Base-by-base conservation (phyloP, 2,113 vertebrate genomes). In the Gavialis gangeticus region DNA sequence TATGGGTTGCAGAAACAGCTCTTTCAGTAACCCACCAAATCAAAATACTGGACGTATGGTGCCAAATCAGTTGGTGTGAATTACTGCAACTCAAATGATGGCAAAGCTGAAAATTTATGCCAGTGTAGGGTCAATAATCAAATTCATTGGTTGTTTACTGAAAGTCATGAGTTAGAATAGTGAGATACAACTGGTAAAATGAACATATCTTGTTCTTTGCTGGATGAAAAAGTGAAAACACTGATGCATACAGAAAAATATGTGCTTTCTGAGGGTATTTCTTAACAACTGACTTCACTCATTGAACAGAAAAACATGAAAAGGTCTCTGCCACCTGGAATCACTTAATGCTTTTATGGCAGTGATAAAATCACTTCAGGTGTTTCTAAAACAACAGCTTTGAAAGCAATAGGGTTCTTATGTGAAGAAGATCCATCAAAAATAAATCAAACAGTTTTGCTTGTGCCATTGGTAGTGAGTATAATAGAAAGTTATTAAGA, bases 391-490 rank as follows among this genome's bases (percentile, higher is more conserved):
- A 90, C 81, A 97, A 95, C 76, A 82, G 90, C 77, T 97, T 95
- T 95, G 95, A 97, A 98, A 97, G 95, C 95, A 96, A 96, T 96
- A 97, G 94, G 93, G 94, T 95, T 97, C 81, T 54, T 11, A 75
- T 95, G 78, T 87, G 71, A 75, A 94, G 95, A 97, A 97, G 96
- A 97, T 97, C 90, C 94, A 97, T 97, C 97, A 98, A 97, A 98
- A 97, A 97, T 96, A 97, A 97, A 97, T 98, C 97, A 98, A 98
- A 95, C 91, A 56, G 14, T 97, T 98, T 97, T 96, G n/a, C 84
- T 95, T 93, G 88, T 98, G 93, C 92, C 95, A 95, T 67, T 90
- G 96, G 93, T 97, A 98, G 60, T 93, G 30, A 75, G 34, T 87
- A 78, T 91, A 97, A 95, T 87, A 91, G 94, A 96, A 98, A 97